A percentile compares a stretch with the other conserved stretches of the same genome.
These are phyloP conservation scores for Synanthedon andrenaeformis DNA, from an alignment of 2,888 invertebrate genomes.

Conservation along the genomic window DNA sequence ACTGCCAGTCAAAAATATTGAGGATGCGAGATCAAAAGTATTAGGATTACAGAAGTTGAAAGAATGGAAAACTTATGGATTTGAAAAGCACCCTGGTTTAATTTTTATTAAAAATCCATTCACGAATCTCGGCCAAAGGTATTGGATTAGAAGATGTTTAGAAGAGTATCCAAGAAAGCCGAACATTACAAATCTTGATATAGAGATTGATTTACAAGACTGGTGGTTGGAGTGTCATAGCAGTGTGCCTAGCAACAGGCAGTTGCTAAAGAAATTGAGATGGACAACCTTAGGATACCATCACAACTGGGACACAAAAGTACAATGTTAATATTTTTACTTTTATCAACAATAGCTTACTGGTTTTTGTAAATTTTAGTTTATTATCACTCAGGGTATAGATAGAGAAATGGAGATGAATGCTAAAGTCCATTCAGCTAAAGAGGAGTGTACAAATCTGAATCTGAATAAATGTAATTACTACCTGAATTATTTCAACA, in stretches of 20 bases:
- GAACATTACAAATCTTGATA: constrained; percentile 77
- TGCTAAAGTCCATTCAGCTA: too few relatives aligned
- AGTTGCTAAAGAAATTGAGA: constrained; percentile 71
- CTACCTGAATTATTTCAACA: too few relatives aligned
- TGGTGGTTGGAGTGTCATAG: constrained; percentile 75
- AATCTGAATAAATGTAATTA: too few relatives aligned
- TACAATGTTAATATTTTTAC: constrained; percentile 41
- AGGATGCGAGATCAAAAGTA: constrained; percentile 23
- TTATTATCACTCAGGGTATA: too few relatives aligned
- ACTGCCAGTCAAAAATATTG: constrained; percentile 1
- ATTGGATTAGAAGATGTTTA: constrained; percentile 85
- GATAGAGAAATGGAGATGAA: too few relatives aligned
- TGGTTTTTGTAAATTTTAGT: too few relatives aligned
- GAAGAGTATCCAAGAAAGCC: constrained; percentile 81
- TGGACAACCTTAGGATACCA: constrained; percentile 98
- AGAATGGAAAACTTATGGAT: constrained; percentile 74
- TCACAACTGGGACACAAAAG: constrained; percentile 97
- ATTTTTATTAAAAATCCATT: constrained; percentile 88
- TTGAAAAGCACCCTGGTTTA: constrained; percentile 78
- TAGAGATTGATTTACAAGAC: constrained; percentile 45
- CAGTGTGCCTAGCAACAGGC: constrained; percentile 42
- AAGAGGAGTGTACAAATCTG: too few relatives aligned
- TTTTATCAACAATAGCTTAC: too few relatives aligned
- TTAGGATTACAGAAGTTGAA: constrained; percentile 31
- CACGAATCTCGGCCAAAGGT: constrained; percentile 78